A percentile compares a stretch with the other conserved stretches of the same genome.
These are phyloP conservation scores for Calonectris borealis DNA, from an alignment of 2,113 vertebrate species.

Conservation along the genomic window DNA sequence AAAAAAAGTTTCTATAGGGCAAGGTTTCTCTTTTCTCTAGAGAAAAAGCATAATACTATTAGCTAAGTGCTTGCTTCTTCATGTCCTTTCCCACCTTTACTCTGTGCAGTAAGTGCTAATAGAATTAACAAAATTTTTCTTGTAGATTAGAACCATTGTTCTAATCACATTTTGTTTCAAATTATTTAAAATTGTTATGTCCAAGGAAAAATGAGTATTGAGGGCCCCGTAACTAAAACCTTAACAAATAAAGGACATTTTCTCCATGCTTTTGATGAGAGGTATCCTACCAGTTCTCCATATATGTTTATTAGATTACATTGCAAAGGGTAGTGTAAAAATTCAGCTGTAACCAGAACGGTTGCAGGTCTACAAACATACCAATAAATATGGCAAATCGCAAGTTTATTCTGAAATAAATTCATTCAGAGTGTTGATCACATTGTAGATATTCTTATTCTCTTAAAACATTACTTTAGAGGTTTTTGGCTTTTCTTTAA, in stretches of 20 bases:
- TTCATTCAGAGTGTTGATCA: neutral
- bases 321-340: neutral
- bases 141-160: neutral
- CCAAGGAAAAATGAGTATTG: neutral
- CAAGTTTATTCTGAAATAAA: neutral
- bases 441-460: neutral
- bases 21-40: neutral
- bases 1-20: neutral
- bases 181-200: neutral
- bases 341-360: neutral
- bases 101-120: neutral
- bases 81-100: neutral
- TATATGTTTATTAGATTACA: neutral
- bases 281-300: neutral
- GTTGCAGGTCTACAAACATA: neutral
- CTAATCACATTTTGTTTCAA: neutral
- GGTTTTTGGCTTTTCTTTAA: neutral
- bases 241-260: neutral
- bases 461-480: neutral
- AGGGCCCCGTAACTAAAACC: neutral
- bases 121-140: neutral
- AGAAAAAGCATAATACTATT: neutral
- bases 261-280: neutral
- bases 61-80: neutral
- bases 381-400: neutral